Base-by-base conservation (phyloP, 1,140 invertebrate genomes). In the Eupristina koningsbergeri region DNA sequence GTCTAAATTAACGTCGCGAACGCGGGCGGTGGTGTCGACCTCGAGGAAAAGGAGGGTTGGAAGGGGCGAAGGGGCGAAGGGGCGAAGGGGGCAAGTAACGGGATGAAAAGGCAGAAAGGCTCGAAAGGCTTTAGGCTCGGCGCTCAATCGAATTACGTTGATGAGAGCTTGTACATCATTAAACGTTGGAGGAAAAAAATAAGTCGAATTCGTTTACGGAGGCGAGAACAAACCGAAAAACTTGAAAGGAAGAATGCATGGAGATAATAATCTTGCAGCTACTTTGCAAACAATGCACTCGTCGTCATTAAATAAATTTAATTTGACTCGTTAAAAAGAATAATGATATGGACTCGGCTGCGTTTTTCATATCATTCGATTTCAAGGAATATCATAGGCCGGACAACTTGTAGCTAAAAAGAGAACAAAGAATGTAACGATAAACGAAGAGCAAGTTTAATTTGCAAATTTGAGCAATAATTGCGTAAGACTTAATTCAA, bases 1-100 rank as follows among this genome's bases (percentile, higher is more conserved):
- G 91, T 92, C 90, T 92, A 92, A 92, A 91, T 90, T 90, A 90
- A 89, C 89, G 89, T 90, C 88, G 86, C 73, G 76, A 61, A 87
- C 84, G 67, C 79, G 74, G 63, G 61, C 53, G n/a, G 26, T 34
- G 61, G n/a, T 26, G 45, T 26, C 69, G 67, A 19, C 15, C 76
- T 50, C 26, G 11, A 26, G 64, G n/a, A 19, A 17, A 9, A 1
- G 80, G 61, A 61, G 61, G 39, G n/a, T 9, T n/a, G 64, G n/a
- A 19, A 17, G 15, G 7, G 80, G 61, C 36, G 71, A 11, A 50
- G 74, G 74, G 75, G 75, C 41, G 75, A 61, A 61, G 75, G 45
- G 47, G 63, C 31, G 1, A 53, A 69, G 29, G 22, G 29, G 22
- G 61, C 41, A 79, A 78, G 63, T 58, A 13, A n/a, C 26, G 69